These are phyloP conservation scores for Cetonia aurata DNA, from an alignment of 2,888 invertebrate species.

Conservation along the genomic window DNA sequence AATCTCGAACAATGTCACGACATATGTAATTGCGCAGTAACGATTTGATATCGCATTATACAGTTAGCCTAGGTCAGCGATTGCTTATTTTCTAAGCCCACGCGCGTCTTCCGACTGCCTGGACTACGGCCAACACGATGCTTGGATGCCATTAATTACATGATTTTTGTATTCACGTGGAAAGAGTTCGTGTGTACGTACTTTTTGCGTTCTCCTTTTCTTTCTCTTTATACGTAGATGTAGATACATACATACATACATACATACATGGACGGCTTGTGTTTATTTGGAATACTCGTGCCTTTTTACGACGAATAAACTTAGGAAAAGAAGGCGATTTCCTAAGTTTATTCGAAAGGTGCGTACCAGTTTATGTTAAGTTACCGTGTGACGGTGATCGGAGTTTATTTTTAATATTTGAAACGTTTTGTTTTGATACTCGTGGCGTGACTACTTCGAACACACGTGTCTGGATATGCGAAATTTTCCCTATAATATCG, in stretches of 20 bases:
- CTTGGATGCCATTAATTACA: constrained; percentile 51
- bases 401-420: constrained; percentile 34
- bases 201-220: constrained; percentile 18
- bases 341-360: constrained; percentile 9
- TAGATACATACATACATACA: no score
- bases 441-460: constrained; percentile 30
- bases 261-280: constrained; percentile 16
- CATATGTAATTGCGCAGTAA: constrained; percentile 64
- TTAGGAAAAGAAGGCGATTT: no score
- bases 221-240: no score
- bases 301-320: constrained; percentile 18
- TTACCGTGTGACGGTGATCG: neutral
- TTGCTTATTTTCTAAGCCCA: constrained; percentile 49
- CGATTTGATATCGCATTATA: constrained; percentile 59
- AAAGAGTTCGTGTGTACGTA: constrained; percentile 8
- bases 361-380: neutral
- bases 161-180: constrained; percentile 40
- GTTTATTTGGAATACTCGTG: constrained; percentile 12
- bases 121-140: constrained; percentile 53
- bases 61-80: constrained; percentile 51
- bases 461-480: neutral
- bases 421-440: constrained; percentile 32
- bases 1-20: constrained; percentile 59
- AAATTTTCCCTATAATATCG: no score
- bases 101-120: constrained; percentile 48